Base-by-base conservation (phyloP, 2,797 vertebrate species). In the Ctenosaura bakeri region DNA sequence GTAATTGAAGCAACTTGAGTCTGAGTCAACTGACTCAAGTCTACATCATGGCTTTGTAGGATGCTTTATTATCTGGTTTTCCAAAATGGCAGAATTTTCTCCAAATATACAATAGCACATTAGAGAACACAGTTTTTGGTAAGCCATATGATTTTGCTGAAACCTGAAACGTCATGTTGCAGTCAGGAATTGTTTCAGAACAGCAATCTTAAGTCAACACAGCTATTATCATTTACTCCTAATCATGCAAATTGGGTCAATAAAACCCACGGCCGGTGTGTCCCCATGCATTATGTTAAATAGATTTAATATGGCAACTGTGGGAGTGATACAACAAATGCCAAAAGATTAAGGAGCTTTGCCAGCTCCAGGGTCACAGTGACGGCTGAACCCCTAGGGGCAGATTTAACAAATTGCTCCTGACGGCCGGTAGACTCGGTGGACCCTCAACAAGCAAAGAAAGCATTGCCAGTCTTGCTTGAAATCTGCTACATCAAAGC, bases 401-500 rank as follows among this genome's bases (percentile, higher is more conserved):
- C 83, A 16, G 71, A 29, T 16, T 83, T 69, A 90, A 87, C 80
- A 87, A 90, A 90, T 77, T 64, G 80, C 2, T 77, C 71, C 88
- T 77, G 80, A 76, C 62, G 52, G 42, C 89, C 91, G 88, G 91
- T 6, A 73, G 73, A 89, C 64, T 59, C 66, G 66, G 79, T 82
- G 38, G 54, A 46, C 83, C 85, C 94, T 88, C 81, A 90, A 91
- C 83, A 78, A 74, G 8, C 1, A 84, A 54, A 16, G 77, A 74
- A 73, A 89, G 69, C 0, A 8, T 59, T 66, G 50, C 87, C 13
- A 14, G 82, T 3, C 83, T 73, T 78, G 73, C 90, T 56, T 0
- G 22, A 50, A 86, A 87, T 91, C 78, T 52, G 69, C 4, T 32
- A 35, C 74, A 77, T 83, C 69, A 82, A 91, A 62, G 20, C 29